These are phyloP conservation scores for Pangasius sanitwongsei DNA, from an alignment of 2,797 vertebrate species.

Conservation along the genomic window DNA sequence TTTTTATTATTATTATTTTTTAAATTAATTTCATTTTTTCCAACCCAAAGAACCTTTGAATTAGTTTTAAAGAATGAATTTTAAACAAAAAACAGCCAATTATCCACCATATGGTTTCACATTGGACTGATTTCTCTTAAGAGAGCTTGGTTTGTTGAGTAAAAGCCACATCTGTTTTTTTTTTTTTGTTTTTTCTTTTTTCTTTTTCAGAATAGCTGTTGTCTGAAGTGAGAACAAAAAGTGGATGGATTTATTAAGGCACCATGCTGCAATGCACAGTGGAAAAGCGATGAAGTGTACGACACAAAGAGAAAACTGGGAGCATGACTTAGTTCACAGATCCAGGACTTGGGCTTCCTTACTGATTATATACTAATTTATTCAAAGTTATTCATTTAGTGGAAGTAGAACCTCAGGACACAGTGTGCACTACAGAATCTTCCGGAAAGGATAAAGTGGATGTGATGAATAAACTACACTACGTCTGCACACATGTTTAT, in stretches of 20 bases:
- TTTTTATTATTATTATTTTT: too few relatives aligned
- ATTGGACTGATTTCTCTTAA: not conserved
- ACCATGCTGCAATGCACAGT: not conserved
- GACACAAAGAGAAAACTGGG: not conserved
- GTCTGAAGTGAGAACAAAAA: not conserved
- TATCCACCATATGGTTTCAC: not conserved
- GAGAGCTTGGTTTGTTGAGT: not conserved
- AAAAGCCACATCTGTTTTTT: not conserved
- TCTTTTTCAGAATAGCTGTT: not conserved
- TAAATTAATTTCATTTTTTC: too few relatives aligned
- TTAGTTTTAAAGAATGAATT: too few relatives aligned
- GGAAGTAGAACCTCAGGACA: not conserved
- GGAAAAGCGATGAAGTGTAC: not conserved
- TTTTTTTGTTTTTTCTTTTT: not conserved
- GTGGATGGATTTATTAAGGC: not conserved
- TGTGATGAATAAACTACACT: conserved; percentile 37
- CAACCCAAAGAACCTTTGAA: too few relatives aligned
- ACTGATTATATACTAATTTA: not conserved
- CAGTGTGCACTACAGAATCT: not conserved
- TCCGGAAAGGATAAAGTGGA: not conserved
- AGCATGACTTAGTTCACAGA: not conserved
- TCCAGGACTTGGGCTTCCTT: not conserved
- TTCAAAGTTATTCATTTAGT: not conserved
- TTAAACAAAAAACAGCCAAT: not conserved
- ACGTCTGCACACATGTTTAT: not conserved